Base-by-base conservation (phyloP, 2,113 vertebrate genomes). In the Seriola quinqueradiata region DNA sequence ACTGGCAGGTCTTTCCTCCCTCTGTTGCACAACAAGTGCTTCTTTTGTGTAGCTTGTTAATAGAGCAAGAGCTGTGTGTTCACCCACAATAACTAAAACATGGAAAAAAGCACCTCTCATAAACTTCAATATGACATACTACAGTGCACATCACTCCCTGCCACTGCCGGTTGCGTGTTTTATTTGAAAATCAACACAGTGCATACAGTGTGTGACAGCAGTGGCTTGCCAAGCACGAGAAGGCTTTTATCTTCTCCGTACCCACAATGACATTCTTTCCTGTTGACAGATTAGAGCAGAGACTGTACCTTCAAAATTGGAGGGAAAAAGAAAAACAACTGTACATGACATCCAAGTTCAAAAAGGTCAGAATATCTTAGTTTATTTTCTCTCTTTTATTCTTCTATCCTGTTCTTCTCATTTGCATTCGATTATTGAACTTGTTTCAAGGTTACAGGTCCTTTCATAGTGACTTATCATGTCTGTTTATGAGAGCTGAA, bases 231-330 rank as follows among this genome's bases (percentile, higher is more conserved):
- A 55, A 36, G 36, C 1, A 25, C 3, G 0, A 23, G 17, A 71
- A 50, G 40, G 21, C 72, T 76, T 80, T 65, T 21, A 83, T 83
- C 60, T 79, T n/a, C 28, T 79, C 65, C 25, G 59, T 68, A 60
- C 65, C 80, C 70, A 82, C 70, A 87, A 16, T 50, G 44, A 63
- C 68, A 68, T 44, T 54, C 23, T 79, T 82, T 83, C 80, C 80
- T 87, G 85, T 83, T 83, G 60, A 71, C 84, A 69, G 13, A 64
- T 32, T 1, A 32, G 12, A 42, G 76, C 55, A 28, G 8, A 61
- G 46, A 36, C 28, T 44, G 11, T 19, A 16, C 48, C 40, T 58
- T 70, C 36, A 16, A 28, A 2, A 1, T 8, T 28, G 5, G 9
- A 54, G 2, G 10, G 46, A 50, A 17, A 25, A 59, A 23, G 64